phyloP scores from a whole-genome alignment of 92 coral and sea anemone species.

The Porites evermanni region DNA sequence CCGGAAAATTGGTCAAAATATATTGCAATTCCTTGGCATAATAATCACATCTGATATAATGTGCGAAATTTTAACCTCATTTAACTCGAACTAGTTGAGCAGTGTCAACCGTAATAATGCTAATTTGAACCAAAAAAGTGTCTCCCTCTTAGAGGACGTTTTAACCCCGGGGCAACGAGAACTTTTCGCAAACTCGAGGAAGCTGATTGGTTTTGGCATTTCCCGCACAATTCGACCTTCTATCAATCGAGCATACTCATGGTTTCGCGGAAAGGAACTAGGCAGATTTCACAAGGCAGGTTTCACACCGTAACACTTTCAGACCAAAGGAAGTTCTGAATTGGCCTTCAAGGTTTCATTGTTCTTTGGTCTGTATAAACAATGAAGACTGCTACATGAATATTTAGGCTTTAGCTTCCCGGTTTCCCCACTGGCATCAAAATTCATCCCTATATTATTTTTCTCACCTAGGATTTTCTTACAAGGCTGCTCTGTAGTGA shows the following conservation, averaged over 20 bases:
- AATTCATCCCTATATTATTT: no score
- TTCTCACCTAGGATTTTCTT: constrained; percentile 93
- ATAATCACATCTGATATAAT: not conserved
- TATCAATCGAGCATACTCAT: no score
- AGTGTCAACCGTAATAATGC: not conserved
- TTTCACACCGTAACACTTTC: not conserved
- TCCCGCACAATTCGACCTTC: not conserved
- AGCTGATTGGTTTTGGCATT: not conserved
- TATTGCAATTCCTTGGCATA: not conserved
- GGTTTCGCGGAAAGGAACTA: not conserved
- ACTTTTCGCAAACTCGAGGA: not conserved
- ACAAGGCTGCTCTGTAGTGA: constrained; percentile 91
- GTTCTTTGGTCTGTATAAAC: not conserved
- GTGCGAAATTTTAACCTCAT: not conserved
- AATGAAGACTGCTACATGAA: not conserved
- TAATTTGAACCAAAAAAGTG: not conserved
- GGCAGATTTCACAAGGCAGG: not conserved
- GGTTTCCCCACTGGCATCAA: no score
- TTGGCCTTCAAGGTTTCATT: not conserved
- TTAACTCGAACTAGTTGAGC: not conserved
- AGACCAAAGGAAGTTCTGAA: not conserved
- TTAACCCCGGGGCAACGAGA: not conserved
- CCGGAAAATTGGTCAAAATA: not conserved
- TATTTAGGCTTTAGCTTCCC: not conserved
- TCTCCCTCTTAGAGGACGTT: not conserved